phyloP scores from a whole-genome alignment of 2,888 invertebrate genomes.

The Microplitis manilae region DNA sequence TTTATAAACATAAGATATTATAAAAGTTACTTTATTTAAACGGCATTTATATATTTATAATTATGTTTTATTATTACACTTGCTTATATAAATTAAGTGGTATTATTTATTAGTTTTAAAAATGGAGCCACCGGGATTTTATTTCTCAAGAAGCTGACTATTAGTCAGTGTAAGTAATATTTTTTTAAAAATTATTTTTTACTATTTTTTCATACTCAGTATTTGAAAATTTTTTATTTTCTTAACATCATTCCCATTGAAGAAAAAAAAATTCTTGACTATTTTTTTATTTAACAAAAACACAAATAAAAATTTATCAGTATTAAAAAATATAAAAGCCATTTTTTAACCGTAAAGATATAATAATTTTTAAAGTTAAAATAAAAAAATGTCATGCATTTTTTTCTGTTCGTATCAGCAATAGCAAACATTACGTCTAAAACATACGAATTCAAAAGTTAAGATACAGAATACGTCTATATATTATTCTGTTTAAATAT shows the following conservation, averaged over 20 bases:
- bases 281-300: background rate
- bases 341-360: background rate
- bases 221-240: background rate
- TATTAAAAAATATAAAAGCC: background rate
- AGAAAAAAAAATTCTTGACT: background rate
- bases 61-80: background rate
- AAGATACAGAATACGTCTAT: background rate
- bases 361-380: background rate
- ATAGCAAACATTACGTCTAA: conserved; percentile 29
- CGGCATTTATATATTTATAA: background rate
- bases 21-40: background rate
- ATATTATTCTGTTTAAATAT: conserved; percentile 3
- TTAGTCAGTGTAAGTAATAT: conserved; percentile 38
- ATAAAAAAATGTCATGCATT: background rate
- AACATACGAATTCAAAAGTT: background rate
- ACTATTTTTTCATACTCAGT: background rate
- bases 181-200: background rate
- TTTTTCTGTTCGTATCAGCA: conserved; percentile 21
- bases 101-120: conserved; percentile 16
- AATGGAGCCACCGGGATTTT: conserved; percentile 48
- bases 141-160: conserved; percentile 51
- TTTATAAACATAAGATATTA: conserved; percentile 7
- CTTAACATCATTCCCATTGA: background rate
- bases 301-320: background rate
- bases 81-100: background rate